phyloP scores from a whole-genome alignment of 2,888 invertebrate species.

The Liodrosophila aerea region DNA sequence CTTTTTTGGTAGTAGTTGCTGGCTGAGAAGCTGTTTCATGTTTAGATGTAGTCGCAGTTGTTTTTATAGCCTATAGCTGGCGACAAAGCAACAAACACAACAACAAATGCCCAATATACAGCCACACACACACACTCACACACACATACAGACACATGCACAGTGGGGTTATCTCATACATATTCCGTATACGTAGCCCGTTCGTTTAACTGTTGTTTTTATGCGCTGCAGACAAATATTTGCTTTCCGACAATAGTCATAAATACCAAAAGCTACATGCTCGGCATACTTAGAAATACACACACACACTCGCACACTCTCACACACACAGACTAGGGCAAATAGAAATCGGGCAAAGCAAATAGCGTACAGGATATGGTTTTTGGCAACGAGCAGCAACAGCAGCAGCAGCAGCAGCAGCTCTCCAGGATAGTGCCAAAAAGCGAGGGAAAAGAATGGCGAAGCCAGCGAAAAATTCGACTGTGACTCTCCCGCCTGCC shows the following conservation, averaged over 20 bases:
- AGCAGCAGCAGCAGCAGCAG: conserved; percentile 17
- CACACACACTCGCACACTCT: conserved; percentile 38
- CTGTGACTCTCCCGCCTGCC: conserved; percentile 27
- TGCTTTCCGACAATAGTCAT: conserved; percentile 83
- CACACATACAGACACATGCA: conserved; percentile 7
- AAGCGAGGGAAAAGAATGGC: conserved; percentile 58
- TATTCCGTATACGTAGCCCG: conserved; percentile 80
- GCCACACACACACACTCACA: conserved; percentile 10
- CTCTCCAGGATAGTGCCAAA: conserved; percentile 60
- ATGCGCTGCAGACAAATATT: conserved; percentile 82
- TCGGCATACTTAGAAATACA: conserved; percentile 80
- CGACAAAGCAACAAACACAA: conserved; percentile 53
- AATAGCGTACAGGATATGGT: conserved; percentile 76
- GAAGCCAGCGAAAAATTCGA: conserved; percentile 63
- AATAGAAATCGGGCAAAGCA: conserved; percentile 79
- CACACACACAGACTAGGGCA: conserved; percentile 50
- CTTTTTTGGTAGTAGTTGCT: conserved; percentile 70
- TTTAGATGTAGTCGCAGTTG: conserved; percentile 33
- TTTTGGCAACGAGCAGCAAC: conserved; percentile 59
- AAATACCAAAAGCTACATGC: conserved; percentile 82
- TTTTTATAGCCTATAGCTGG: conserved; percentile 57
- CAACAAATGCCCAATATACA: conserved; percentile 38
- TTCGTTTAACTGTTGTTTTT: conserved; percentile 81
- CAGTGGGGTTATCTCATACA: conserved; percentile 65
- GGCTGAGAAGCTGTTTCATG: conserved; percentile 5